Evolutionary conservation across 2,888 invertebrate species (phyloP).

Genomic region (Rhagonycha fulva): DNA sequence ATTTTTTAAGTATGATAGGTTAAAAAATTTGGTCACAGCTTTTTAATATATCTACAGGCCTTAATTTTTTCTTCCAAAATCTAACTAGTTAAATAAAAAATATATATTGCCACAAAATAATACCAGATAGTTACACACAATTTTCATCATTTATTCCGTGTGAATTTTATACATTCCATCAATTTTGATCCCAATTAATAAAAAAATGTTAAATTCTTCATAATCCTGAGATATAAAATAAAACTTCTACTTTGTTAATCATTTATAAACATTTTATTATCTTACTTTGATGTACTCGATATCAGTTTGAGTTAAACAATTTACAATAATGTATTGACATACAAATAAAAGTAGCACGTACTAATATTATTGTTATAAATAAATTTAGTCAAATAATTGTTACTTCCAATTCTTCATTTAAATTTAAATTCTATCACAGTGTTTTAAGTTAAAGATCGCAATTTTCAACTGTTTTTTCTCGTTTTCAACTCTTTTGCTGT

Average conservation of each 20-base stretch:
- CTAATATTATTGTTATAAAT: neutral
- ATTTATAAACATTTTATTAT: neutral
- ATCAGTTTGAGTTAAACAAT: neutral
- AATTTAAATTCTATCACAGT: neutral
- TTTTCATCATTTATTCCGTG: neutral
- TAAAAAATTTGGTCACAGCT: conserved; percentile 31
- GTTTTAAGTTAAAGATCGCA: neutral
- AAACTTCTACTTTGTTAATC: neutral
- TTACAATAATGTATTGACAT: neutral
- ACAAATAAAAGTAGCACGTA: neutral
- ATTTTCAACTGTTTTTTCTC: neutral
- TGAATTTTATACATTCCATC: neutral
- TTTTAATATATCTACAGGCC: conserved; percentile 22
- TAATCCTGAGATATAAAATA: neutral
- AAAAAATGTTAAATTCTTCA: neutral
- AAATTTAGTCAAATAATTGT: neutral
- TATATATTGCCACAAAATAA: neutral
- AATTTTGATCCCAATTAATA: neutral
- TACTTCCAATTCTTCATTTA: neutral
- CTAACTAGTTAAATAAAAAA: neutral
- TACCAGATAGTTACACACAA: neutral
- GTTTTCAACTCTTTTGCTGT: neutral
- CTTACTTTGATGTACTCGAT: neutral
- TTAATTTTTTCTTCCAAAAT: conserved; percentile 1
- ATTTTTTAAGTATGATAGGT: conserved; percentile 14